Evolutionary conservation across 2,113 vertebrate genomes (phyloP).

Genomic region (Emydocephalus ijimae): DNA sequence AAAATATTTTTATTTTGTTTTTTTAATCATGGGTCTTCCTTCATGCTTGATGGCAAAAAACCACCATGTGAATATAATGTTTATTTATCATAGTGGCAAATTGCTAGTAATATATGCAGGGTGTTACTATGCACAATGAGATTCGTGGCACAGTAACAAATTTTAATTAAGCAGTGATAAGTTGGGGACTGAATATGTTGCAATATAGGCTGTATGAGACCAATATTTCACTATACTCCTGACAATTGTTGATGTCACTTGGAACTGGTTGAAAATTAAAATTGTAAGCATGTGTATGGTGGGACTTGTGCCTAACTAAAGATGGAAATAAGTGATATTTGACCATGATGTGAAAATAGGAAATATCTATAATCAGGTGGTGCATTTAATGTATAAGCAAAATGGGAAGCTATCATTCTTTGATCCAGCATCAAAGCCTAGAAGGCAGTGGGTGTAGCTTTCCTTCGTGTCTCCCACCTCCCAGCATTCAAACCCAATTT

Average conservation of each 20-base stretch:
- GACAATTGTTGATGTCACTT: not conserved
- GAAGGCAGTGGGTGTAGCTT: not conserved
- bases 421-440: not conserved
- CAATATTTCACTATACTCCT: not conserved
- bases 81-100: constrained; percentile 39
- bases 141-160: constrained; percentile 22
- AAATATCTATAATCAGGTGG: not conserved
- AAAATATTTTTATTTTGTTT: constrained; percentile 19
- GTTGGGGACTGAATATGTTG: not conserved
- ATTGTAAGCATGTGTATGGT: not conserved
- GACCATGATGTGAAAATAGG: not conserved
- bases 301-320: not conserved
- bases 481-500: not conserved
- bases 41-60: constrained; percentile 25
- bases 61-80: constrained; percentile 21
- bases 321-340: not conserved
- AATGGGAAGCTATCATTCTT: not conserved
- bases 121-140: not conserved
- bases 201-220: not conserved
- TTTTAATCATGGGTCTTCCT: constrained; percentile 20
- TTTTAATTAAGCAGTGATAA: constrained; percentile 32
- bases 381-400: not conserved
- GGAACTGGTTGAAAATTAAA: constrained; percentile 1
- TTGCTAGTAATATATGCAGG: constrained; percentile 23
- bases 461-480: not conserved